Percentiles rank a stretch among this genome's conserved stretches.
These are phyloP conservation scores for Anser cygnoides DNA, from an alignment of 2,113 vertebrate species.

Conservation along the genomic window DNA sequence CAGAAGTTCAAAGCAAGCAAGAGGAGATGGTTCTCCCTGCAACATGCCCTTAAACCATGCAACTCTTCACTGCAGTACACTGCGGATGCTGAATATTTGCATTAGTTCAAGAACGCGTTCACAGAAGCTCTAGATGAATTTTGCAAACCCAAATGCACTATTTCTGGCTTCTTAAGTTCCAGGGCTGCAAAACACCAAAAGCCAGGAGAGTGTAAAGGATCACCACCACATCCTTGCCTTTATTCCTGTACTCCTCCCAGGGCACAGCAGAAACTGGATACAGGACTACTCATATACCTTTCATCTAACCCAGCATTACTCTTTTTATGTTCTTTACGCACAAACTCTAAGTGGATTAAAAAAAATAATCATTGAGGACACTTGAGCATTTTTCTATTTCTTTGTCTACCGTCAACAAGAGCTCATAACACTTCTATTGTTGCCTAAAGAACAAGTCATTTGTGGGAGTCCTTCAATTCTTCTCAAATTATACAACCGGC, in stretches of 20 bases:
- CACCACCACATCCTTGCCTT: neutral
- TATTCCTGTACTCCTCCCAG: neutral
- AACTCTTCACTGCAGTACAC: neutral
- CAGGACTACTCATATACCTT: neutral
- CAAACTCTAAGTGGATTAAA: neutral
- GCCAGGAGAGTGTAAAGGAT: neutral
- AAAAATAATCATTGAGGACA: neutral
- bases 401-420: neutral
- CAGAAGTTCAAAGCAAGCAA: neutral
- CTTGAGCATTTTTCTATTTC: neutral
- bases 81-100: neutral
- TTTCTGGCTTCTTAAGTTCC: neutral
- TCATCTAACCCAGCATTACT: neutral
- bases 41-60: neutral
- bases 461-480: neutral
- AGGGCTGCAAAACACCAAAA: neutral
- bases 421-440: neutral
- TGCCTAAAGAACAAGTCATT: neutral
- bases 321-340: neutral
- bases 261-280: neutral
- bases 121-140: neutral
- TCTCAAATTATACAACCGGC: neutral
- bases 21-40: neutral
- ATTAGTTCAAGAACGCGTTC: neutral
- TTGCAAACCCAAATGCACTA: neutral